Evolutionary conservation across 64 coral and sea anemone species (phyloP).

Genomic region (Trachythela sp.): DNA sequence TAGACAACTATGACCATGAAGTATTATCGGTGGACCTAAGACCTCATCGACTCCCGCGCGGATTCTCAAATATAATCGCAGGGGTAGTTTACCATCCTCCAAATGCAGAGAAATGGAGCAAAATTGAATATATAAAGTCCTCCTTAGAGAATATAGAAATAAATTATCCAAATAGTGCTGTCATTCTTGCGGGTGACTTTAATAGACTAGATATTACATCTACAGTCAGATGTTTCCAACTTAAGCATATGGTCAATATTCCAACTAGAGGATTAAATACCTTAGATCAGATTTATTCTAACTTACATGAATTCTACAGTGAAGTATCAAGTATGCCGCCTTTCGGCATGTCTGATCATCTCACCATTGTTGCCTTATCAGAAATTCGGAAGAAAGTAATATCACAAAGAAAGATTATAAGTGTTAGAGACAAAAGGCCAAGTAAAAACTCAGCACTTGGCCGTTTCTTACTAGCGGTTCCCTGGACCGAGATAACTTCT

Average conservation of each 20-base stretch:
- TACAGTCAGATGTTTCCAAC: neutral
- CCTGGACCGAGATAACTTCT: neutral
- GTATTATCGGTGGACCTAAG: slow-evolving; percentile 20
- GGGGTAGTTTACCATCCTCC: slow-evolving; percentile 21
- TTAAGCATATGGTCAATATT: neutral
- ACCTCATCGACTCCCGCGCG: slow-evolving; percentile 3
- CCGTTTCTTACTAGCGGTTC: neutral
- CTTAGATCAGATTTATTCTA: neutral
- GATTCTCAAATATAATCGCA: slow-evolving; percentile 39
- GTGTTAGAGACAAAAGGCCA: neutral
- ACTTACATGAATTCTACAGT: neutral
- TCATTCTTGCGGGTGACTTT: slow-evolving; percentile 38
- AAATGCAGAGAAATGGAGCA: neutral
- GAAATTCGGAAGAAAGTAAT: neutral
- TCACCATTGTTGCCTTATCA: neutral
- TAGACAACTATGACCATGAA: slow-evolving; percentile 23
- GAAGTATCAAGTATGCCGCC: neutral
- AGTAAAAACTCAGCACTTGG: neutral
- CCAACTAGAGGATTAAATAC: neutral
- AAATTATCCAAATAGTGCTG: slow-evolving; percentile 20
- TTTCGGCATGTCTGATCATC: neutral
- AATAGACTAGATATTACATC: neutral
- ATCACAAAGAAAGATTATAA: neutral
- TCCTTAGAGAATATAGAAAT: neutral
- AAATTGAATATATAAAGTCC: neutral